Evolutionary conservation across 1,140 invertebrate genomes (phyloP), one percentile per base, ranked within the genome.

Genomic region (Magallana gigas): DNA sequence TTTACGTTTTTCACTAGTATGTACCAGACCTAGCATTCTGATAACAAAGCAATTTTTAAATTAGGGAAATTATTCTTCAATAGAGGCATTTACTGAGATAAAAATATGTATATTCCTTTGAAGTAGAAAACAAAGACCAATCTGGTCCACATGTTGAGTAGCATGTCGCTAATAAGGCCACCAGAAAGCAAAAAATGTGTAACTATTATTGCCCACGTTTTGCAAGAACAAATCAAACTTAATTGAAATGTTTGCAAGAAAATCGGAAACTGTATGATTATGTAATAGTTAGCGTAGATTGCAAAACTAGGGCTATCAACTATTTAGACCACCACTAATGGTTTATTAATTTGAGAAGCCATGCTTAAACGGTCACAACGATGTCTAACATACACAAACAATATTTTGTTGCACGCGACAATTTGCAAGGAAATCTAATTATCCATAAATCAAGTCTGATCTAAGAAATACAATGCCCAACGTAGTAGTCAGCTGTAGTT

Each of bases 201-300:
- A 36, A 36, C 68, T 62, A 29, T 23, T 29, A 76, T 76, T 76
- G 36, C 23, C 18, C 68, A 76, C 11, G 11, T 23, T 29, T 36
- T 12, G 68, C 68, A 76, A 18, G 68, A 76, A 76, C 68, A 36
- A 76, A 76, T 76, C 68, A 76, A 18, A 18, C 23, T 76, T 76
- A 76, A 76, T 76, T 76, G 68, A 76, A 48, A 76, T 76, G 68
- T 76, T 76, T 76, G 18, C 68, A 18, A 76, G 68, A 29, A 76
- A 76, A 76, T 76, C 68, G 68, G 68, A 76, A 76, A 29, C 23
- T 29, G 36, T 29, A 76, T 76, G 23, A 29, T 29, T 76, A 29
- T 8, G 23, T 29, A 76, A 71, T 71, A 76, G 68, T 29, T 76
- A 29, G 68, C 23, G 68, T 76, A 76, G 68, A 76, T 76, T 18